phyloP scores from a whole-genome alignment of 2,797 vertebrate genomes.

The Parambassis ranga region DNA sequence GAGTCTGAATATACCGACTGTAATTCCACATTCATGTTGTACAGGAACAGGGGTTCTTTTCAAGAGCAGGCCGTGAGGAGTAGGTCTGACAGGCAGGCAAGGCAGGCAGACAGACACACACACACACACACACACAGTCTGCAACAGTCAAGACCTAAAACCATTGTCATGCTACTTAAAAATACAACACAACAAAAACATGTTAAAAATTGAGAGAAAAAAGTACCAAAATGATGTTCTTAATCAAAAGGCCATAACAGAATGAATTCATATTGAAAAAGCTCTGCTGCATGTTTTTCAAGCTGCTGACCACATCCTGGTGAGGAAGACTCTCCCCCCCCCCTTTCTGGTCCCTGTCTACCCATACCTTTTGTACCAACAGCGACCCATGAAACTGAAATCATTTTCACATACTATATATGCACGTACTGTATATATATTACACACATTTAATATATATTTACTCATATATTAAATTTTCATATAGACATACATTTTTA shows the following conservation, averaged over 20 bases:
- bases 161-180: conserved; percentile 68
- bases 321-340: conserved; percentile 39
- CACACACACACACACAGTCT: conserved; percentile 3
- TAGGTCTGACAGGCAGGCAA: conserved; percentile 24
- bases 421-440: conserved; percentile 81
- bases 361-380: conserved; percentile 49
- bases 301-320: conserved; percentile 26
- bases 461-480: conserved; percentile 85
- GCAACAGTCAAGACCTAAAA: conserved; percentile 46
- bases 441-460: conserved; percentile 83
- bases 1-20: conserved; percentile 44
- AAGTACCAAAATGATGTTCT: conserved; percentile 70
- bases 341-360: conserved; percentile 33
- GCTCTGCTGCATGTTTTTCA: conserved; percentile 42
- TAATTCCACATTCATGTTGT: conserved; percentile 69
- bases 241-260: conserved; percentile 63
- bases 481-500: conserved; percentile 77
- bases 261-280: conserved; percentile 43
- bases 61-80: conserved; percentile 38
- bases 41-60: conserved; percentile 35
- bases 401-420: conserved; percentile 69
- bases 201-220: conserved; percentile 9
- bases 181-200: conserved; percentile 50
- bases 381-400: conserved; percentile 52
- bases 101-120: not conserved